phyloP scores from a whole-genome alignment of 2,888 invertebrate genomes.

The Globia sparganii region DNA sequence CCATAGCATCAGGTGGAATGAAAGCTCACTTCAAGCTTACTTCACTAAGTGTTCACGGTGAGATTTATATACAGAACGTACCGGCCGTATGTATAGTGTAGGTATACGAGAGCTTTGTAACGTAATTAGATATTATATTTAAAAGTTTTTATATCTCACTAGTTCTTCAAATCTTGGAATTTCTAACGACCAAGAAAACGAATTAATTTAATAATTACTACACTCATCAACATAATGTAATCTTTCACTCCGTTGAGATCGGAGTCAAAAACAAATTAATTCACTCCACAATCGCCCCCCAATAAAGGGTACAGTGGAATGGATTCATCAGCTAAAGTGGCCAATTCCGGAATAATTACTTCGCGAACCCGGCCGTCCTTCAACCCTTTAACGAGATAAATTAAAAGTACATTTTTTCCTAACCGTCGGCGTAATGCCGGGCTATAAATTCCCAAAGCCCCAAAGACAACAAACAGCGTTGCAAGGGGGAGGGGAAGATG shows the following conservation, averaged over 20 bases:
- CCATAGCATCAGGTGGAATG: no score
- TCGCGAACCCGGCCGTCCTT: conserved; percentile 88
- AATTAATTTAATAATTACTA: conserved; percentile 69
- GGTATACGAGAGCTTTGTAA: not conserved
- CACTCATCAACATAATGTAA: conserved; percentile 83
- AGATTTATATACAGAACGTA: not conserved
- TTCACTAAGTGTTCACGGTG: not conserved
- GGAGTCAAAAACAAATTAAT: conserved; percentile 86
- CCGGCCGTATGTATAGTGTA: no score
- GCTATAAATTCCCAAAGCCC: conserved; percentile 90
- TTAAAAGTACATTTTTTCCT: conserved; percentile 91
- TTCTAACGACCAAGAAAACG: conserved; percentile 21
- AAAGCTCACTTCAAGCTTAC: not conserved
- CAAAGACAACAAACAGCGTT: conserved; percentile 89
- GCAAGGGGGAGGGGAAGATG: conserved; percentile 87
- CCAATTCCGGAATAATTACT: conserved; percentile 90
- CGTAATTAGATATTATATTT: not conserved
- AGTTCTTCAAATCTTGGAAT: not conserved
- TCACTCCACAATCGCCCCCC: conserved; percentile 84
- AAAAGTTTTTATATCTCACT: no score
- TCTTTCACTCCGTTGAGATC: conserved; percentile 86
- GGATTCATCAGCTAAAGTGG: conserved; percentile 90
- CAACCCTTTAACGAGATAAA: conserved; percentile 91
- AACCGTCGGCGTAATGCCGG: conserved; percentile 87
- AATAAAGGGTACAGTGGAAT: conserved; percentile 84